phyloP scores from a whole-genome alignment of 1,140 invertebrate species.

The Zaprionus vittiger region DNA sequence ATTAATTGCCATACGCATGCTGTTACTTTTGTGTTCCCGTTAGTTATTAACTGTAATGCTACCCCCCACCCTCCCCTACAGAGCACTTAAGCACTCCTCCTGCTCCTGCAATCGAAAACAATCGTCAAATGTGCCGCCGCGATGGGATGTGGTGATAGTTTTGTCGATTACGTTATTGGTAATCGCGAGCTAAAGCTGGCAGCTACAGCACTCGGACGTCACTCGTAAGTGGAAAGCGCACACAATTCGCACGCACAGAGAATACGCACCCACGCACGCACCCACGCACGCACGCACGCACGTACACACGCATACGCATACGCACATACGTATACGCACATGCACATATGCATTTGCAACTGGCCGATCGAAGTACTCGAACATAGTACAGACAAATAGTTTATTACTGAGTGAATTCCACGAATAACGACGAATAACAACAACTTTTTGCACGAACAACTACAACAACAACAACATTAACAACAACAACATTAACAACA shows the following conservation, averaged over 20 bases:
- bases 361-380: slow-evolving; percentile 2
- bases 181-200: slow-evolving; percentile 17
- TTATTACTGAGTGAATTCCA: slow-evolving; percentile 2
- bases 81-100: no score
- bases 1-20: slow-evolving; percentile 26
- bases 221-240: slow-evolving; percentile 1
- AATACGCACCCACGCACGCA: not conserved
- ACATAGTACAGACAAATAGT: slow-evolving; percentile 3
- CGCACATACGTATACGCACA: not conserved
- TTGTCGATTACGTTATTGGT: slow-evolving; percentile 24
- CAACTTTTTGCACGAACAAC: slow-evolving; percentile 20
- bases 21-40: not conserved
- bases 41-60: not conserved
- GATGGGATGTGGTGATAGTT: slow-evolving; percentile 29
- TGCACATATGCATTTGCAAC: not conserved
- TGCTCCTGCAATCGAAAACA: not conserved
- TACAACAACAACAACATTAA: slow-evolving; percentile 9
- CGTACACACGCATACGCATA: not conserved
- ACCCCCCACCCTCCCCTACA: not conserved
- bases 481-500: slow-evolving; percentile 1
- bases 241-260: not conserved
- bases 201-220: slow-evolving; percentile 6
- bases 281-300: not conserved
- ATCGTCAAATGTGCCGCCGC: not conserved
- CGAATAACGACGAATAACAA: slow-evolving; percentile 10